These are phyloP conservation scores for Mastacembelus armatus DNA, from an alignment of 2,797 vertebrate genomes.

Conservation along the genomic window DNA sequence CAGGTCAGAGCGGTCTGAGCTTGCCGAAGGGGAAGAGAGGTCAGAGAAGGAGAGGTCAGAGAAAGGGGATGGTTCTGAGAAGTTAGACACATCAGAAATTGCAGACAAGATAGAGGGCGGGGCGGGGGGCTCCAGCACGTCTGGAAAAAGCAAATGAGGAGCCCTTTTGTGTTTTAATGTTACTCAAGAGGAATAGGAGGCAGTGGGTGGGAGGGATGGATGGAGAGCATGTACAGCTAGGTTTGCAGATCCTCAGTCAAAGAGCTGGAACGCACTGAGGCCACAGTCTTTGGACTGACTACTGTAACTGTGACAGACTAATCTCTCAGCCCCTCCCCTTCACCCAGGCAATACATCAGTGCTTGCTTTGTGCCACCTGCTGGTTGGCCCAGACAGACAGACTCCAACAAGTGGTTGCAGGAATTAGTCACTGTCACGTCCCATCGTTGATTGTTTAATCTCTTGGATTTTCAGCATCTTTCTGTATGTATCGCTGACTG, in stretches of 20 bases:
- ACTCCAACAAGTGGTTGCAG: constrained; percentile 68
- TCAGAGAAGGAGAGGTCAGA: constrained; percentile 83
- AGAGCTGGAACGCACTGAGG: constrained; percentile 69
- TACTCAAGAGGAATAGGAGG: constrained; percentile 56
- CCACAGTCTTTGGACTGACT: constrained; percentile 67
- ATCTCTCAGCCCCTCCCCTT: constrained; percentile 78
- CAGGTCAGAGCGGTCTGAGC: constrained; percentile 81
- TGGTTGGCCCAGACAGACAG: constrained; percentile 61
- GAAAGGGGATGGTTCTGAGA: constrained; percentile 82
- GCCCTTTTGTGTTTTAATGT: constrained; percentile 56
- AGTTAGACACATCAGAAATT: constrained; percentile 81
- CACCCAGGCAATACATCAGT: constrained; percentile 78
- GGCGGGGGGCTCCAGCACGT: constrained; percentile 85
- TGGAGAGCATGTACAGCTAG: constrained; percentile 74
- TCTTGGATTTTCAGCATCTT: constrained; percentile 81
- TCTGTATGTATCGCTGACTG: constrained; percentile 82
- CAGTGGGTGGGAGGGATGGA: constrained; percentile 65
- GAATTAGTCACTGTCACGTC: constrained; percentile 76
- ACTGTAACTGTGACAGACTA: constrained; percentile 79
- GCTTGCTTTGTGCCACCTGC: constrained; percentile 79
- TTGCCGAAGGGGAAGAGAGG: constrained; percentile 74
- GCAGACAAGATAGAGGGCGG: constrained; percentile 80
- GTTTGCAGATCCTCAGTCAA: constrained; percentile 74
- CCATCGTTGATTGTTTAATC: constrained; percentile 78
- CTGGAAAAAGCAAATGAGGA: constrained; percentile 86